Base-by-base conservation (phyloP, 2,888 invertebrate species). In the Xestoiulus laeticollis region DNA sequence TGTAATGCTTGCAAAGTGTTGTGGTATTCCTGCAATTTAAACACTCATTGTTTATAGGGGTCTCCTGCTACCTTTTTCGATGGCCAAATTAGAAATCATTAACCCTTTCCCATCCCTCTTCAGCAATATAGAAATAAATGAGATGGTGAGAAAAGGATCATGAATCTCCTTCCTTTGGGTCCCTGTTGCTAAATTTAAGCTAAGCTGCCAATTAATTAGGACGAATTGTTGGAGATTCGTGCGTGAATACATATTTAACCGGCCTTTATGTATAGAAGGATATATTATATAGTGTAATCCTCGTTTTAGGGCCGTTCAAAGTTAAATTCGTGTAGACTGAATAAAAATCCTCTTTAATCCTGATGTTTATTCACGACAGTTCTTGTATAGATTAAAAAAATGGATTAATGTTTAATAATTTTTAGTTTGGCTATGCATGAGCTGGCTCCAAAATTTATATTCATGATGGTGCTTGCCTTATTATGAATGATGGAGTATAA, bases 71-170 rank as follows among this genome's bases (percentile, higher is more conserved):
- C 59, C 59, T 59, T 59, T 48, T n/a, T 59, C 59, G 59, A 19
- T 59, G 59, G 59, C 59, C 59, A 59, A 59, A 59, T 59, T 59
- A 59, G 59, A 59, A 59, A 59, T 59, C n/a, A 59, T 59, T 59
- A 59, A 59, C 59, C 59, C 59, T 19, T 59, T 59, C 59, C n/a
- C 19, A 59, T n/a, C 59, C 59, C 59, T 59, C 59, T 59, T 59
- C 59, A 59, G n/a, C n/a, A 2, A n/a, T 19, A 59, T 59, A n/a
- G 59, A 59, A 59, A 59, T 59, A n/a, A 59, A 59, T 59, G 59
- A 59, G 59, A 59, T n/a, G 19, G 59, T n/a, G 59, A n/a, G 59
- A 19, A n/a, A 59, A 16, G 59, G 19, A n/a, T 6, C 19, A 59
- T 59, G n/a, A 48, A 48, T 48, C 10, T 48, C 48, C 38, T 38